phyloP scores from a whole-genome alignment of 2,888 invertebrate genomes.

The Phalera bucephala region DNA sequence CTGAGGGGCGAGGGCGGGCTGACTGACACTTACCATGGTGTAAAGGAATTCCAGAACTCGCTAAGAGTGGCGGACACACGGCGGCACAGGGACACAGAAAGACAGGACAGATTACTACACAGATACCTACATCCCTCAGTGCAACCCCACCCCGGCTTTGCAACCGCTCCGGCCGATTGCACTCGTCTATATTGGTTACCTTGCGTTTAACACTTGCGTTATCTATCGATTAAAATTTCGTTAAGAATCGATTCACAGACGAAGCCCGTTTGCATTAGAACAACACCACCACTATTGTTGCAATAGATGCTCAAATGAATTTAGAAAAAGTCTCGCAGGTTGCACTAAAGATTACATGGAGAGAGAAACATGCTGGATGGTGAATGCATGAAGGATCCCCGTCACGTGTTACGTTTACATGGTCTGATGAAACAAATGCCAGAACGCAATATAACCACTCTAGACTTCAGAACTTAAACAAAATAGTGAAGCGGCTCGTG shows the following conservation, averaged over 20 bases:
- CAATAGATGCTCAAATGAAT: slow-evolving; percentile 24
- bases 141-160: slow-evolving; percentile 80
- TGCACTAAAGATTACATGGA: slow-evolving; percentile 61
- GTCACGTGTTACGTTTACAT: slow-evolving; percentile 51
- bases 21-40: slow-evolving; percentile 97
- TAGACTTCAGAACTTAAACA: slow-evolving; percentile 79
- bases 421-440: slow-evolving; percentile 73
- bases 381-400: slow-evolving; percentile 57
- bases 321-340: slow-evolving; percentile 42
- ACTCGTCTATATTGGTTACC: slow-evolving; percentile 79
- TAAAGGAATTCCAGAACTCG: slow-evolving; percentile 99
- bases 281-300: slow-evolving; percentile 65
- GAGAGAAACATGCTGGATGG: slow-evolving; percentile 63
- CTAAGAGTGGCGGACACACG: slow-evolving; percentile 91
- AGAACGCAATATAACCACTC: slow-evolving; percentile 83
- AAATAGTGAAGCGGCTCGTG: slow-evolving; percentile 83
- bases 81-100: slow-evolving; percentile 88
- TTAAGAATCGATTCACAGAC: slow-evolving; percentile 49
- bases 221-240: slow-evolving; percentile 44
- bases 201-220: slow-evolving; percentile 80
- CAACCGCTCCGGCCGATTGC: slow-evolving; percentile 72
- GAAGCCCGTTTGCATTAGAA: slow-evolving; percentile 82
- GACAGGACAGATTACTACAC: slow-evolving; percentile 85
- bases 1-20: slow-evolving; percentile 84
- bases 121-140: slow-evolving; percentile 84